Percentiles rank a stretch among this genome's conserved stretches.
These are phyloP conservation scores for Paedocypris sp. DNA, from an alignment of 2,113 vertebrate genomes.

Conservation along the genomic window DNA sequence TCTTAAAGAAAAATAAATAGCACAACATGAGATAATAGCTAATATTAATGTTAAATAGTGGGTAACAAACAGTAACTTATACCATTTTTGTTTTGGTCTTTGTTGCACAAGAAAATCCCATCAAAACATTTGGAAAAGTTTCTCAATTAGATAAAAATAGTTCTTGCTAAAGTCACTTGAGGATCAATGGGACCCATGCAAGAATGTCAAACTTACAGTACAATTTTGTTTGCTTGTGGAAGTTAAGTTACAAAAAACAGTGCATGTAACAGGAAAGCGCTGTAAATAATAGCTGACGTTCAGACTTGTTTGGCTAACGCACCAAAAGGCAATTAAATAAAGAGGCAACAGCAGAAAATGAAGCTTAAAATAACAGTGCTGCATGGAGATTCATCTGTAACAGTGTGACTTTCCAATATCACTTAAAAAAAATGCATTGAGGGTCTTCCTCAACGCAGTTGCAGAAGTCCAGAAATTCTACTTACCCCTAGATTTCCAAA, in stretches of 20 bases:
- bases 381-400: slow-evolving; percentile 12
- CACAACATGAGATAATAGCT: neutral
- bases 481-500: no score
- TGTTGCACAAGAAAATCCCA: neutral
- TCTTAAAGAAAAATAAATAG: neutral
- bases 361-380: neutral
- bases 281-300: neutral
- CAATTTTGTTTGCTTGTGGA: neutral
- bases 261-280: no score
- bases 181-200: neutral
- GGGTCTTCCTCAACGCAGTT: no score
- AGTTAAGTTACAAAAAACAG: neutral
- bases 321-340: slow-evolving; percentile 3
- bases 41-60: no score
- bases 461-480: no score
- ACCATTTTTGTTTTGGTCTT: slow-evolving; percentile 9
- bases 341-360: slow-evolving; percentile 1
- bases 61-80: neutral
- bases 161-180: neutral
- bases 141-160: neutral
- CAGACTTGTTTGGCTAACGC: neutral
- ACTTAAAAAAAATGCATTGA: no score
- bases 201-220: neutral
- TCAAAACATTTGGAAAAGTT: neutral
- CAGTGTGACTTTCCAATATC: slow-evolving; percentile 25